Conservation (phyloP, 2,888 invertebrate genomes). For the Drosophila kanekoi region DNA sequence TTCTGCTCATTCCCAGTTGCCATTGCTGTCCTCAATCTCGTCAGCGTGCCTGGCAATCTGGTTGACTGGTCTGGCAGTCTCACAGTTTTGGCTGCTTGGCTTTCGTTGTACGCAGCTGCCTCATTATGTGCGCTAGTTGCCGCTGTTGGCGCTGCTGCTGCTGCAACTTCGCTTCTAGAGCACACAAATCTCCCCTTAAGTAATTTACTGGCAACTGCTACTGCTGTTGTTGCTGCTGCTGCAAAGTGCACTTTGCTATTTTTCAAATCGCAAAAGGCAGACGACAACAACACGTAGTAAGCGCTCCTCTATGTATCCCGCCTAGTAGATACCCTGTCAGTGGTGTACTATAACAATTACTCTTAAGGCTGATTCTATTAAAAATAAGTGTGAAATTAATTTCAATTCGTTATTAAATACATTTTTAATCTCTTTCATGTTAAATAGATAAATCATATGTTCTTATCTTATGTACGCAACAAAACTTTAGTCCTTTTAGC, state of each 20-base stretch:
- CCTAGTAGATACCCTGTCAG: not conserved
- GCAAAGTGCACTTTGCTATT: conserved; percentile 76
- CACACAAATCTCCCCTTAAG: conserved; percentile 77
- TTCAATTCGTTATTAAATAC: no score
- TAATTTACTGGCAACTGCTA: conserved; percentile 73
- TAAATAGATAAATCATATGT: no score
- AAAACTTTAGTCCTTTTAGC: no score
- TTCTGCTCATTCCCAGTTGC: conserved; percentile 36
- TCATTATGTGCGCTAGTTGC: conserved; percentile 68
- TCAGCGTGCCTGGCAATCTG: conserved; percentile 51
- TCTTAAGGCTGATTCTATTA: no score
- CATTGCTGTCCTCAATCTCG: conserved; percentile 47
- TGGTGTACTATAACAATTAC: not conserved
- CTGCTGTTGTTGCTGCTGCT: conserved; percentile 21
- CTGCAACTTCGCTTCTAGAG: conserved; percentile 26
- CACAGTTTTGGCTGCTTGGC: conserved; percentile 45
- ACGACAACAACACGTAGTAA: conserved; percentile 35
- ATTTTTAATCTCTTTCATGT: no score
- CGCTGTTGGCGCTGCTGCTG: conserved; percentile 16
- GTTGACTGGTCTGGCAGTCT: conserved; percentile 22
- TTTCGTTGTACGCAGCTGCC: conserved; percentile 59
- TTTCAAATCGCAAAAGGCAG: conserved; percentile 65
- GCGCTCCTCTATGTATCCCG: not conserved
- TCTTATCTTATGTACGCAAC: no score
- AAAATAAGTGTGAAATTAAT: no score